Conservation (phyloP, 35 echinoderm and acorn worm genomes). For the Acanthaster planci region DNA sequence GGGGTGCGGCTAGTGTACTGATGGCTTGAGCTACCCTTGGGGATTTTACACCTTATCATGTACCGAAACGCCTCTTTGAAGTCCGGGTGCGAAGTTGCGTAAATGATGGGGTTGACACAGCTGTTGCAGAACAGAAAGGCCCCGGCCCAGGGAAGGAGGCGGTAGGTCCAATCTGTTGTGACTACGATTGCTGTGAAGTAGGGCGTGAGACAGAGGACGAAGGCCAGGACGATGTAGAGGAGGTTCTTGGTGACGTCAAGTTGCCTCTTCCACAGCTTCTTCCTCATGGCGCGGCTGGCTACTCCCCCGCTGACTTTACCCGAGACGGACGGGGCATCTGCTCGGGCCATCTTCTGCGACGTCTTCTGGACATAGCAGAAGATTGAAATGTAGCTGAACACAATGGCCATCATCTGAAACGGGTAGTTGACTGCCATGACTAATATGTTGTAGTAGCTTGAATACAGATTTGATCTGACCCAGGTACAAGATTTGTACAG, state of each 20-base stretch:
- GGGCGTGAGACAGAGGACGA: conserved; percentile 47
- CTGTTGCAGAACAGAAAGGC: conserved; percentile 43
- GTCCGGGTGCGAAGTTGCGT: conserved; percentile 62
- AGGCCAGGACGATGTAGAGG: conserved; percentile 48
- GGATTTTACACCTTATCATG: conserved; percentile 44
- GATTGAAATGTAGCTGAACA: conserved; percentile 19
- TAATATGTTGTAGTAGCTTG: conserved; percentile 24
- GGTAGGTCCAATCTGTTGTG: background rate
- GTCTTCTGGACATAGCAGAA: conserved; percentile 22
- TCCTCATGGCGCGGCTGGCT: background rate
- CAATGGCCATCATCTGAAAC: conserved; percentile 29
- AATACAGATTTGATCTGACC: conserved; percentile 23
- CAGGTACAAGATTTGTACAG: conserved; percentile 51
- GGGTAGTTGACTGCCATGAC: conserved; percentile 20
- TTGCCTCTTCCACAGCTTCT: conserved; percentile 40
- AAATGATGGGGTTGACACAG: conserved; percentile 64
- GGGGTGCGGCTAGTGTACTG: background rate
- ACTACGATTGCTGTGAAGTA: conserved; percentile 24
- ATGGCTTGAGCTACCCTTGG: background rate
- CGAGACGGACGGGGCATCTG: background rate
- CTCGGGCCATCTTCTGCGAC: background rate
- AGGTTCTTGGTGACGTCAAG: conserved; percentile 67
- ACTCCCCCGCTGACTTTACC: background rate
- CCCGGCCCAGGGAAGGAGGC: background rate
- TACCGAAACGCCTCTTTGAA: conserved; percentile 57